A percentile compares a stretch with the other conserved stretches of the same genome.
Conservation (phyloP, 2,113 vertebrate species). For the Eolophus roseicapilla region DNA sequence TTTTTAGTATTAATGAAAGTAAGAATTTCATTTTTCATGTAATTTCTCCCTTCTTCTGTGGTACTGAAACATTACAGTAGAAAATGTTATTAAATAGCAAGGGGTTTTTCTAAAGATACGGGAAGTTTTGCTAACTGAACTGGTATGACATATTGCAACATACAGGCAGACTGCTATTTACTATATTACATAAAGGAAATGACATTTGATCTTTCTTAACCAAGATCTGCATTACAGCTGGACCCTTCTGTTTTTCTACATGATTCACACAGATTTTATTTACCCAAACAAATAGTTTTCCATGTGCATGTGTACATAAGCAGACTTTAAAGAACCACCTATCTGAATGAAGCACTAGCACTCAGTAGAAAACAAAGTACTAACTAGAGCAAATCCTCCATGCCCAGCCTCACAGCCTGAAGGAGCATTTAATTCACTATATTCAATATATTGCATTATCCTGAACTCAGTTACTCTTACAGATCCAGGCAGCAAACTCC, state of each 20-base stretch:
- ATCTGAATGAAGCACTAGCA: not conserved
- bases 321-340: not conserved
- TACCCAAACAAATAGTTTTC: not conserved
- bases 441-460: fast-evolving
- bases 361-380: not conserved
- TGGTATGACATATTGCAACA: slow-evolving; percentile 31
- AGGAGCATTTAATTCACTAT: not conserved
- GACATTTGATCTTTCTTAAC: slow-evolving; percentile 40
- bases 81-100: not conserved
- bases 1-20: not conserved
- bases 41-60: not conserved
- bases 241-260: not conserved
- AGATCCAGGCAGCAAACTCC: not conserved
- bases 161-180: not conserved
- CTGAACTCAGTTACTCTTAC: not conserved
- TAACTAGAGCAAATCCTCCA: not conserved
- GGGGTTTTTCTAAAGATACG: not conserved
- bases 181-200: slow-evolving; percentile 49
- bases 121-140: slow-evolving; percentile 3
- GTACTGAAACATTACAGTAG: not conserved
- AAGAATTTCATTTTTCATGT: not conserved
- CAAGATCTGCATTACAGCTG: not conserved
- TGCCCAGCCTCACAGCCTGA: not conserved
- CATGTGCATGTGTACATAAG: fast-evolving
- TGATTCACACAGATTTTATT: slow-evolving; percentile 24